These are phyloP conservation scores for Poecile montanus DNA, from an alignment of 2,797 vertebrate genomes.

Conservation along the genomic window DNA sequence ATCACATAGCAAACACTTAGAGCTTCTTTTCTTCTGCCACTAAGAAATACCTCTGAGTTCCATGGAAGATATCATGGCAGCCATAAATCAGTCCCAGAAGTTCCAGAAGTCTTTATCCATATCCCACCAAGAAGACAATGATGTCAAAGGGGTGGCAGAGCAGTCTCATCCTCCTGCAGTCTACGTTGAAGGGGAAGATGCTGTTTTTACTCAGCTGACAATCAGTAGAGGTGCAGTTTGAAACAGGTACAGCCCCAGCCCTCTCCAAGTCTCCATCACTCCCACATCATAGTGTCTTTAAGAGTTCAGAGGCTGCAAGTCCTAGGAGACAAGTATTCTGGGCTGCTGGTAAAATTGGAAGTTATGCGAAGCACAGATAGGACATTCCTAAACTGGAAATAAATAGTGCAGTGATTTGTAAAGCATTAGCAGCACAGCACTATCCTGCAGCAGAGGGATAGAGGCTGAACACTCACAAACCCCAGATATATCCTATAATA, in stretches of 20 bases:
- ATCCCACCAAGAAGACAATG: background rate
- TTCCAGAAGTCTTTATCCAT: background rate
- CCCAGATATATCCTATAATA: slow-evolving; percentile 26
- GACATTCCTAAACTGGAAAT: slow-evolving; percentile 9
- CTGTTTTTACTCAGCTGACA: background rate
- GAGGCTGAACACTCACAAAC: slow-evolving; percentile 12
- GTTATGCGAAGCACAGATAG: background rate
- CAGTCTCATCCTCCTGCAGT: background rate
- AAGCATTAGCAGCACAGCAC: background rate
- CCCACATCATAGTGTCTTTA: background rate
- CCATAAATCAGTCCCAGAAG: background rate
- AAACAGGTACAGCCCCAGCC: background rate
- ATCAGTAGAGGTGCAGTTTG: background rate
- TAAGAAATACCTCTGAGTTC: background rate
- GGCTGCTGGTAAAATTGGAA: background rate
- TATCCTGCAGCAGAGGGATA: background rate
- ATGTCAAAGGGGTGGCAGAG: background rate
- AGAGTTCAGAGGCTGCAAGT: background rate
- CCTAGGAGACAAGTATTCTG: background rate
- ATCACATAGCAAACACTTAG: background rate
- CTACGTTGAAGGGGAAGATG: background rate
- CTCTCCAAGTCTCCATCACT: background rate
- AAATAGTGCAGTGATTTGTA: slow-evolving; percentile 10
- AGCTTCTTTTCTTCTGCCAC: background rate
- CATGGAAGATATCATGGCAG: background rate